Evolutionary conservation across 2,113 vertebrate genomes (phyloP), one percentile per base, ranked within the genome.

Genomic region (Acanthisitta chloris): DNA sequence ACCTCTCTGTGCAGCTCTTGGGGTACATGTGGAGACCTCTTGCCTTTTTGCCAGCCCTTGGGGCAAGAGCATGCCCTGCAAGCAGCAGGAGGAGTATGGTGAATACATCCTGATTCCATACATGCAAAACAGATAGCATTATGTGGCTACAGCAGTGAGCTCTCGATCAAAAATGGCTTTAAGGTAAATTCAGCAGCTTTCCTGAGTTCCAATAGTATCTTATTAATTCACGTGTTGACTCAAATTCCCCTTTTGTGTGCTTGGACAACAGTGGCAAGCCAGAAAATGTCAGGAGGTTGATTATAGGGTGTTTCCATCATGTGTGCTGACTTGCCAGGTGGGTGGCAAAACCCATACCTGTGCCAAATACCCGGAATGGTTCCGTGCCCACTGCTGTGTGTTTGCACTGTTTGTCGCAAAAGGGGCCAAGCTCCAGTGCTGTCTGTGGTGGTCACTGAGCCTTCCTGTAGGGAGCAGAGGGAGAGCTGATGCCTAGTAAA

Each of bases 231-330:
- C 1, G 65, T 18, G 5, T 59, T 65, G 61, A 54, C 52, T 79
- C 70, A 85, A 87, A 82, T 88, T 88, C 62, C 66, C 8, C 34
- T 88, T 92, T 85, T 86, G 38, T 90, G 93, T 92, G 13, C 81
- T 91, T 77, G n/a, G 34, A 88, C 77, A 82, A 65, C 20, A 73
- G 42, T 24, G 58, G 46, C 86, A 83, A 91, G 51, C 59, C 90
- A 92, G 70, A 91, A 76, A 40, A 82, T 54, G 69, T 91, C 66
- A 59, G 73, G 74, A 83, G 33, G 76, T 43, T 46, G 36, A 3
- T 80, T 80, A 28, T 42, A 61, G 69, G 81, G 57, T 58, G 55
- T 76, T 94, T 90, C 76, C 62, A n/a, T 70, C 52, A 25, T 70
- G 28, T 70, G 58, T 72, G 49, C 54, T 40, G 78, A 38, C 64